These are phyloP conservation scores for Hanleya hanleyi DNA, from an alignment of 2,888 invertebrate species.

Conservation along the genomic window DNA sequence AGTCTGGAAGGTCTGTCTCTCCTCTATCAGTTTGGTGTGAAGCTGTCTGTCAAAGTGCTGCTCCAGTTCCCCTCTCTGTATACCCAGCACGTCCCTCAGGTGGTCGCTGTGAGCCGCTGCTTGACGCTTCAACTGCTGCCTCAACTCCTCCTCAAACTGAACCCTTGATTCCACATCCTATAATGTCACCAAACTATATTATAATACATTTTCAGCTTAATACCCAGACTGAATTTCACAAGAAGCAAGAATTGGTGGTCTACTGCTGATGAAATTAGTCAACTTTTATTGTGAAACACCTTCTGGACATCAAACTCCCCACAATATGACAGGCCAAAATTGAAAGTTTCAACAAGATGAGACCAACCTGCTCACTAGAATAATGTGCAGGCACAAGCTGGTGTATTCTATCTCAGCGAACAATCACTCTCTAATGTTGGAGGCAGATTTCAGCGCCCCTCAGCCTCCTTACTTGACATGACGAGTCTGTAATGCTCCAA, in stretches of 20 bases:
- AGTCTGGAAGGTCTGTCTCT: conserved; percentile 80
- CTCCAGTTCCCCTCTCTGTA: conserved; percentile 78
- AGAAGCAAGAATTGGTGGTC: no score
- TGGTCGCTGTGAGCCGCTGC: conserved; percentile 88
- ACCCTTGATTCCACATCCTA: conserved; percentile 59
- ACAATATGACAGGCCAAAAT: no score
- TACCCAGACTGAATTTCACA: background rate
- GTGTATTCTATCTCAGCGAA: no score
- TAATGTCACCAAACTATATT: conserved; percentile 1
- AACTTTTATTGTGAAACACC: no score
- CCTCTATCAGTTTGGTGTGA: conserved; percentile 80
- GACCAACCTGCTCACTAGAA: no score
- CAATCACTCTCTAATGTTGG: no score
- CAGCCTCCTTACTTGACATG: no score
- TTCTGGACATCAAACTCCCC: no score
- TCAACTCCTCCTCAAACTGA: conserved; percentile 80
- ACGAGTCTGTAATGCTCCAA: no score
- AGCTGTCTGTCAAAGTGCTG: conserved; percentile 74
- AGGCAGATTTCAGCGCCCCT: no score
- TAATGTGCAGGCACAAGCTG: no score
- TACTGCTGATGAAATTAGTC: background rate
- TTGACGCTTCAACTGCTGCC: conserved; percentile 87
- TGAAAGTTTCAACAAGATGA: no score
- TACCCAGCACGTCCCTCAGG: conserved; percentile 77
- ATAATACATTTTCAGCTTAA: background rate